Evolutionary conservation across 2,113 vertebrate species (phyloP).

Genomic region (Ammodytes marinus): DNA sequence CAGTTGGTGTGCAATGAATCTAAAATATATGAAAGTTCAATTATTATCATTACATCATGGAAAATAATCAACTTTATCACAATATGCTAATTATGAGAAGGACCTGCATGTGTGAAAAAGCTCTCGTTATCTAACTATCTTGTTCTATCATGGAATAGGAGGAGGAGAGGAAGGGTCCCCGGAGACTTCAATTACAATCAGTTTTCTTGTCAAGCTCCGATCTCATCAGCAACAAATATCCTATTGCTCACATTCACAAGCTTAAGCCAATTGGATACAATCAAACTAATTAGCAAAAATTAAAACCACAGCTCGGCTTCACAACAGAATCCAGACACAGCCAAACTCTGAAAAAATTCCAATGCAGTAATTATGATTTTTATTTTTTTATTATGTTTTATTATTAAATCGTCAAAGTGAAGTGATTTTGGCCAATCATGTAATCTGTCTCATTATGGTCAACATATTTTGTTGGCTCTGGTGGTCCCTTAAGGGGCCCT

Average conservation of each 20-base stretch:
- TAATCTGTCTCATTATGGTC: conserved; percentile 45
- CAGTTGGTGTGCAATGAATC: too few relatives aligned
- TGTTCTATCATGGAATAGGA: conserved; percentile 34
- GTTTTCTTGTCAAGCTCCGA: conserved; percentile 39
- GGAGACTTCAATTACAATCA: conserved; percentile 51
- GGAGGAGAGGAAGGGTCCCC: conserved; percentile 27
- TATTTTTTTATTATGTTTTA: conserved; percentile 24
- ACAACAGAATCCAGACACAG: not conserved
- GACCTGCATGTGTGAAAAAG: conserved; percentile 65
- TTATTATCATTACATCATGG: too few relatives aligned
- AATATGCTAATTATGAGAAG: too few relatives aligned
- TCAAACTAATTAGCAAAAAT: conserved; percentile 35
- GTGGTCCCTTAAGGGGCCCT: conserved; percentile 58
- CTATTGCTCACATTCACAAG: conserved; percentile 19
- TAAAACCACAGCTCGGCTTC: not conserved
- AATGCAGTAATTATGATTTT: not conserved
- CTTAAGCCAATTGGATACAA: conserved; percentile 26
- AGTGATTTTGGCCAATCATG: conserved; percentile 45
- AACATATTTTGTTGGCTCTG: conserved; percentile 51
- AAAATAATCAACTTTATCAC: too few relatives aligned
- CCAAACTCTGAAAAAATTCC: not conserved
- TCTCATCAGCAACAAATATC: conserved; percentile 46
- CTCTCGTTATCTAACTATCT: conserved; percentile 49
- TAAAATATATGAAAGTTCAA: too few relatives aligned
- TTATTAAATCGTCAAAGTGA: conserved; percentile 31